Evolutionary conservation across 2,888 invertebrate species (phyloP).

Genomic region (Macrosoma leucophasiata): DNA sequence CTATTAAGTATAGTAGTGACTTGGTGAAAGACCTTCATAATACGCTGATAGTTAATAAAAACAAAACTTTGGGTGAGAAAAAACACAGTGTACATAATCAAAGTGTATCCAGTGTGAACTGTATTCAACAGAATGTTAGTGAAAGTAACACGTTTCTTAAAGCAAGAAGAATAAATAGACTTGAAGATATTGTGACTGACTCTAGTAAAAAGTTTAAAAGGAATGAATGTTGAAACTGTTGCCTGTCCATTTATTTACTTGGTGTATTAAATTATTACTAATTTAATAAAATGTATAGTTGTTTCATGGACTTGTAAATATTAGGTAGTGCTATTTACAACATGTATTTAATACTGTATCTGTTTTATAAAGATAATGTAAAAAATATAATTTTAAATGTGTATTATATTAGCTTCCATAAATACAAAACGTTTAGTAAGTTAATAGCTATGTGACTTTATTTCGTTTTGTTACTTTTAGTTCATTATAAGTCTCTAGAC

Average conservation of each 20-base stretch:
- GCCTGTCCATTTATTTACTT: conserved; percentile 47
- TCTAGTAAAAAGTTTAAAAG: conserved; percentile 66
- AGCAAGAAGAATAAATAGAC: conserved; percentile 57
- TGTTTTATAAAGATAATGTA: conserved; percentile 68
- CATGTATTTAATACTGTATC: conserved; percentile 70
- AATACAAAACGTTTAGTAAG: conserved; percentile 46
- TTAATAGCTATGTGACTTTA: conserved; percentile 29
- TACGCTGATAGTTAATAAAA: conserved; percentile 68
- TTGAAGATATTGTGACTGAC: conserved; percentile 61
- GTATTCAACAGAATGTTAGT: conserved; percentile 64
- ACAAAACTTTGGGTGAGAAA: conserved; percentile 68
- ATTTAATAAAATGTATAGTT: conserved; percentile 65
- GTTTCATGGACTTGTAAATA: conserved; percentile 65
- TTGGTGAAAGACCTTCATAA: conserved; percentile 72
- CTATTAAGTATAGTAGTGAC: conserved; percentile 64
- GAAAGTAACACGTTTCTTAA: conserved; percentile 62
- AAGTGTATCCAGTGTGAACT: conserved; percentile 63
- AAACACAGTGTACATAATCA: conserved; percentile 70
- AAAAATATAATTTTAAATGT: conserved; percentile 53
- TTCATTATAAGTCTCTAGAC: conserved; percentile 21
- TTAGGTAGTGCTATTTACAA: conserved; percentile 59
- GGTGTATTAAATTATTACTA: conserved; percentile 67
- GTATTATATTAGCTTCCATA: conserved; percentile 66
- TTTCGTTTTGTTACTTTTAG: conserved; percentile 23
- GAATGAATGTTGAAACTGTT: conserved; percentile 61